Evolutionary conservation across 2,113 vertebrate genomes (phyloP), one percentile per base, ranked within the genome.

Genomic region (Nipponia nippon): DNA sequence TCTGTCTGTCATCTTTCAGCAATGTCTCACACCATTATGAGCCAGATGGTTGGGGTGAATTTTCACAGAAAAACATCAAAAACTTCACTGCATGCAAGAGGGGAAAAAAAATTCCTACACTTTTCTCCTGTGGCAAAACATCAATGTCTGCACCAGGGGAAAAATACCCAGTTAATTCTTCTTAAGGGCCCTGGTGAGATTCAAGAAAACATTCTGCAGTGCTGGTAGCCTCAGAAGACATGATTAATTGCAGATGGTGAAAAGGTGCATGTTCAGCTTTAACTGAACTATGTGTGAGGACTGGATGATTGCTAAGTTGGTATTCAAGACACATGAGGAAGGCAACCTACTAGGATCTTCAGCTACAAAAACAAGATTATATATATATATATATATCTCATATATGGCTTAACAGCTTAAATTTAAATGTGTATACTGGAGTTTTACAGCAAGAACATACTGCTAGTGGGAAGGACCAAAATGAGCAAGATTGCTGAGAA

Each of bases 171-270:
- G 70, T 85, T 95, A 91, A 93, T 96, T 90, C 62, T 86, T 86
- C 89, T 55, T 86, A 94, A 88, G 79, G 71, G 55, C 47, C 55
- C 29, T 89, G 62, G 82, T 87, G 89, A 96, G 94, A 88, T 67
- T 91, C 7, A 1, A 70, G 84, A 90, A 94, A 91, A 90, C 63
- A 91, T 77, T 90, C 71, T 95, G 70, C 89, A 91, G 71, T 67
- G 78, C 77, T 94, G 87, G 93, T 97, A 85, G 82, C 84, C 91
- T 92, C 93, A 53, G 56, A 75, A 95, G 91, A 91, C 83, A 85
- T 94, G 94, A 95, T 93, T 95, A 96, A 96, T 94, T 95, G 62
- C 89, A 95, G 94, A 78, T 72, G 62, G 77, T 53, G 77, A 62
- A 84, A 96, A 95, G 89, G 87, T 93, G 83, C 83, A 73, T 30